Percentiles rank a stretch among this genome's conserved stretches.
Conservation (phyloP, 2,888 invertebrate species). For the Trissolcus japonicus region DNA sequence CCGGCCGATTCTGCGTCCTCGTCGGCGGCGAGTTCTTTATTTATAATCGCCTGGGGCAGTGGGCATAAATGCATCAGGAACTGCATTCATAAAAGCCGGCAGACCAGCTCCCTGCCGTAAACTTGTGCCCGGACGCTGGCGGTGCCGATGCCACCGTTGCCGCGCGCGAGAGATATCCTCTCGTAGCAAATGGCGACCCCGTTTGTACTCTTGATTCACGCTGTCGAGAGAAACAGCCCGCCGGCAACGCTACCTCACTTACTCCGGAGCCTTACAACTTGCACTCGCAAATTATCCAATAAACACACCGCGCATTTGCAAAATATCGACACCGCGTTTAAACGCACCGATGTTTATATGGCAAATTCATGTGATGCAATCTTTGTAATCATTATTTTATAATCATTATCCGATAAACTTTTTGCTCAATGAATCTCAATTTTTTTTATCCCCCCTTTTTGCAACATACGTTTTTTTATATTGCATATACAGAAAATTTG, state of each 20-base stretch:
- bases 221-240: conserved; percentile 58
- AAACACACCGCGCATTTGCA: conserved; percentile 29
- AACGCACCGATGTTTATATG: too few relatives aligned
- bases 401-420: too few relatives aligned
- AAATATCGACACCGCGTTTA: conserved; percentile 26
- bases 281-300: conserved; percentile 44
- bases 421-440: too few relatives aligned
- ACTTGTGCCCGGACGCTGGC: conserved; percentile 54
- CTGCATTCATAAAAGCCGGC: conserved; percentile 71
- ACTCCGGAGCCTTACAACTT: conserved; percentile 56
- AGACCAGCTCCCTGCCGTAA: conserved; percentile 59
- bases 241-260: conserved; percentile 68
- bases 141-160: conserved; percentile 59
- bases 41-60: conserved; percentile 71
- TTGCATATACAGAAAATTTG: too few relatives aligned
- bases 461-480: too few relatives aligned
- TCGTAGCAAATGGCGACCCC: conserved; percentile 65
- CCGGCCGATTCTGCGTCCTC: conserved; percentile 21
- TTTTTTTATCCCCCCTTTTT: too few relatives aligned
- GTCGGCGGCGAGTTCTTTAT: conserved; percentile 64
- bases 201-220: conserved; percentile 63
- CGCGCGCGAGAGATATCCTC: conserved; percentile 56
- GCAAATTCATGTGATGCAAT: too few relatives aligned
- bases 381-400: too few relatives aligned
- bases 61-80: conserved; percentile 69